A percentile compares a stretch with the other conserved stretches of the same genome.
These are phyloP conservation scores for Pseudomyrmex cubaensis DNA, from an alignment of 1,140 invertebrate species.

Conservation along the genomic window DNA sequence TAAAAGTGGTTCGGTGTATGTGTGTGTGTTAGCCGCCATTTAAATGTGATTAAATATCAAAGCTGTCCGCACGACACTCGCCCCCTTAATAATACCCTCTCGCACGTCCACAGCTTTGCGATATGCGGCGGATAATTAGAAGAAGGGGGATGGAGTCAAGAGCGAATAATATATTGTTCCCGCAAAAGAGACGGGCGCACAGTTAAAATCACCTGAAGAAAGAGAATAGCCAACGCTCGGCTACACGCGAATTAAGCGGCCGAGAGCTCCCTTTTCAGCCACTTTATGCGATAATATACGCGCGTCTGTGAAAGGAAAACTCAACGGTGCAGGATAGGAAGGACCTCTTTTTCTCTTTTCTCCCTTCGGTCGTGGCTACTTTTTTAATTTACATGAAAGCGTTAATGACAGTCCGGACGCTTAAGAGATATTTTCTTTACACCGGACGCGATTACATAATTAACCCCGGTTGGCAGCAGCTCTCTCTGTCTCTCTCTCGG, in stretches of 20 bases:
- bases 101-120: constrained; percentile 72
- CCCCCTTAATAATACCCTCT: constrained; percentile 13
- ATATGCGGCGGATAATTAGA: constrained; percentile 81
- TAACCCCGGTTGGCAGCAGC: no score
- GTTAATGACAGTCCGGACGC: background rate
- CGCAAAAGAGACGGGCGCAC: background rate
- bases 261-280: constrained; percentile 13
- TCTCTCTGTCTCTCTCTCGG: no score
- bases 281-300: constrained; percentile 20
- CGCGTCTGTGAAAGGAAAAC: constrained; percentile 1
- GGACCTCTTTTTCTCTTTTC: background rate
- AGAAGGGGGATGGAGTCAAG: constrained; percentile 70
- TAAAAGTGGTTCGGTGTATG: constrained; percentile 76
- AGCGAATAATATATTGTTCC: constrained; percentile 75
- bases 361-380: background rate
- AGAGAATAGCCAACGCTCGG: constrained; percentile 7
- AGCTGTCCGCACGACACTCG: constrained; percentile 67
- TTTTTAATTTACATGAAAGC: background rate
- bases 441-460: background rate
- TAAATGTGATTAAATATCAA: constrained; percentile 84
- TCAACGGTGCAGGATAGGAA: background rate
- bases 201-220: constrained; percentile 46
- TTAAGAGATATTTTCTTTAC: background rate
- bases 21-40: constrained; percentile 71
- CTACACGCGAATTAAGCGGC: constrained; percentile 20